A percentile compares a stretch with the other conserved stretches of the same genome.
These are phyloP conservation scores for Drosophila nr. medialis DNA, from an alignment of 2,888 invertebrate species.

Conservation along the genomic window DNA sequence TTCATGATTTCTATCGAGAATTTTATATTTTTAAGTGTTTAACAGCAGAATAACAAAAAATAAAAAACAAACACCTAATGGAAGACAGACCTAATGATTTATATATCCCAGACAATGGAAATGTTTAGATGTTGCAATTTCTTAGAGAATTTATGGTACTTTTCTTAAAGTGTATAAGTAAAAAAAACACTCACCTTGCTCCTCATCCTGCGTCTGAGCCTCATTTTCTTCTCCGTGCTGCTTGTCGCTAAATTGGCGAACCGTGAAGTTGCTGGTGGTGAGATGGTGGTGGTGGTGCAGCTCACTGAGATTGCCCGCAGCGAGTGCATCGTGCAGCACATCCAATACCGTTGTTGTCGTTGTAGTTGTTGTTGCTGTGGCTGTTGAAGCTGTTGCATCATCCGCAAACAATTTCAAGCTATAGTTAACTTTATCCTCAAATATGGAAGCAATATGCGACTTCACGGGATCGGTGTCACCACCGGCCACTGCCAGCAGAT, in stretches of 20 bases:
- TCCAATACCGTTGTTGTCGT: conserved; percentile 63
- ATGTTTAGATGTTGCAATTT: background rate
- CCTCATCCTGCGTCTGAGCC: conserved; percentile 67
- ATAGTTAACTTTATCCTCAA: conserved; percentile 84
- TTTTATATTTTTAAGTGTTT: background rate
- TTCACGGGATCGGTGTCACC: conserved; percentile 72
- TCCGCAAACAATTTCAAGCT: conserved; percentile 82
- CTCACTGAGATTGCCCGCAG: conserved; percentile 59
- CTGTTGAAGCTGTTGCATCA: conserved; percentile 49
- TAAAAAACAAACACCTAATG: background rate
- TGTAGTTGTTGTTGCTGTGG: conserved; percentile 1
- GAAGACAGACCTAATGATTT: background rate
- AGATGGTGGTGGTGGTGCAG: conserved; percentile 36
- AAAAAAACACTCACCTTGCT: conserved; percentile 64
- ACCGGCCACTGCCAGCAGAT: conserved; percentile 65
- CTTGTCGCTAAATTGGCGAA: conserved; percentile 48
- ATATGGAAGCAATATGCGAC: conserved; percentile 81
- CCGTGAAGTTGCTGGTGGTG: conserved; percentile 56
- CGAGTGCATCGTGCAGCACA: conserved; percentile 47
- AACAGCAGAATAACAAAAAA: background rate
- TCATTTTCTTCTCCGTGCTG: conserved; percentile 48
- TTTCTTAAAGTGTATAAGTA: background rate
- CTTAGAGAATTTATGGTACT: background rate
- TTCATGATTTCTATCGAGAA: background rate
- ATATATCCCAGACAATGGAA: background rate